These are phyloP conservation scores for Pelmatolapia mariae DNA, from an alignment of 2,113 vertebrate genomes.

Conservation along the genomic window DNA sequence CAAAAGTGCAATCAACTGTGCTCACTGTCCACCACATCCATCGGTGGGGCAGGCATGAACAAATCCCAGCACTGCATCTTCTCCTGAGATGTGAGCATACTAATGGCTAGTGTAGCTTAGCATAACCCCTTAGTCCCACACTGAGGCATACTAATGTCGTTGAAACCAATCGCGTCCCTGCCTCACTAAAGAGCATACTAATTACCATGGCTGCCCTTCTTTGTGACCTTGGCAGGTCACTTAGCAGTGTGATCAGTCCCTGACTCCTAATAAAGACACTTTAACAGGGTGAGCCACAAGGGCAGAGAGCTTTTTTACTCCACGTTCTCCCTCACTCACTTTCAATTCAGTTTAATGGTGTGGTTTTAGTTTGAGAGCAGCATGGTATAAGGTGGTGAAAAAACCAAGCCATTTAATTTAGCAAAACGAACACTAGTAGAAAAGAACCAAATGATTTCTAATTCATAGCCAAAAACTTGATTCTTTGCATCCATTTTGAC, in stretches of 20 bases:
- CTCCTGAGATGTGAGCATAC: constrained; percentile 28
- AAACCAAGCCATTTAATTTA: not conserved
- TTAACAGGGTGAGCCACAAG: constrained; percentile 88
- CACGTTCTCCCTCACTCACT: not conserved
- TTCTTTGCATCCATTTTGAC: not conserved
- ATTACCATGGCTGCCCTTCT: constrained; percentile 92
- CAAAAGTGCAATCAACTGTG: not conserved
- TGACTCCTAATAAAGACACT: constrained; percentile 99
- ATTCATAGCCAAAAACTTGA: not conserved
- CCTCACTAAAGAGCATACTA: constrained; percentile 91
- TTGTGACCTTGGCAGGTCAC: constrained; percentile 95
- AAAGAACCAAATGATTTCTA: not conserved
- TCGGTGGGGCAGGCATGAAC: not conserved
- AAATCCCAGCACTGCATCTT: not conserved
- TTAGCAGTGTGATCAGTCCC: constrained; percentile 96
- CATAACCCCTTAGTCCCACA: constrained; percentile 23
- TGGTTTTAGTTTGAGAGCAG: not conserved
- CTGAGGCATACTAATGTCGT: constrained; percentile 55
- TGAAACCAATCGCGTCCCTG: constrained; percentile 69
- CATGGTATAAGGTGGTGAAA: not conserved
- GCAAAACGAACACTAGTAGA: not conserved
- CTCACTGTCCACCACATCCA: not conserved
- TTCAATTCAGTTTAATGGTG: not conserved
- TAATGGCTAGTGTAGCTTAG: constrained; percentile 39
- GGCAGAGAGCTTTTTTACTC: constrained; percentile 64